phyloP scores from a whole-genome alignment of 2,113 vertebrate genomes.

The Meleagris gallopavo region DNA sequence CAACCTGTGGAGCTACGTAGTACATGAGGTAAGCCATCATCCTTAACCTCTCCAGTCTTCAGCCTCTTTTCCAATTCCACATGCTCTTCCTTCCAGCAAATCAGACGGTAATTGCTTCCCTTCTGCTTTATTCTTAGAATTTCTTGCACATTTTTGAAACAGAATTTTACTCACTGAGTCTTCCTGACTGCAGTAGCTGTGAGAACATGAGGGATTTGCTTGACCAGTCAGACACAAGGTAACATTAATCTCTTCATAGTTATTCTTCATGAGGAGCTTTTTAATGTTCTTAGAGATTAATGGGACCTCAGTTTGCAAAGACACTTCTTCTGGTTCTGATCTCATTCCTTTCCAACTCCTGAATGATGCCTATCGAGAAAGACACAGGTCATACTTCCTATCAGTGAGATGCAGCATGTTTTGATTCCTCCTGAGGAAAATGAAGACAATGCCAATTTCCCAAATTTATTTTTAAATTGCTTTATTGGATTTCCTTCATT shows the following conservation, averaged over 20 bases:
- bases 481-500: not conserved
- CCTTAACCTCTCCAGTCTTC: not conserved
- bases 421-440: not conserved
- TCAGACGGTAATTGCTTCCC: not conserved
- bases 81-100: not conserved
- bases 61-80: fast-evolving
- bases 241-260: not conserved
- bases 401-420: not conserved
- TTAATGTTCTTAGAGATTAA: not conserved
- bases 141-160: not conserved
- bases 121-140: not conserved
- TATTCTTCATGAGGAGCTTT: not conserved
- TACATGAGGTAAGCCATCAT: not conserved
- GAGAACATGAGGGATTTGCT: not conserved
- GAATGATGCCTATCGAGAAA: not conserved
- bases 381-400: not conserved
- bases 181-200: not conserved
- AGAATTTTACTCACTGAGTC: not conserved
- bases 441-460: not conserved
- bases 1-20: not conserved
- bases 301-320: not conserved
- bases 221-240: not conserved
- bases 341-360: not conserved
- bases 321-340: not conserved
- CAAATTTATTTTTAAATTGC: not conserved